Base-by-base conservation (phyloP, 2,797 vertebrate species). In the Poecilia wingei region DNA sequence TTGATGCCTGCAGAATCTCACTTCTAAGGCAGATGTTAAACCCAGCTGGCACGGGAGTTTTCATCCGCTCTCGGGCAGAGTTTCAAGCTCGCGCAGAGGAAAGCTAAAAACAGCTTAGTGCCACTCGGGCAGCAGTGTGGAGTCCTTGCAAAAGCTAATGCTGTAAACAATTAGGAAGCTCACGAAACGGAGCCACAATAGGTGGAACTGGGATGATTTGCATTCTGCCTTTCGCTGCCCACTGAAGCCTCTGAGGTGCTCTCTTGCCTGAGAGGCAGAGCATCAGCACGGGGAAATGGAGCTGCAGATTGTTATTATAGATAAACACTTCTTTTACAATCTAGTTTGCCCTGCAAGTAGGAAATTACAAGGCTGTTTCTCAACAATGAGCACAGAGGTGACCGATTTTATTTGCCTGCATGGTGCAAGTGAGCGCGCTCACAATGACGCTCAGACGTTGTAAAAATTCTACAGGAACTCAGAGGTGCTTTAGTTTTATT, bases 301-400 rank as follows among this genome's bases (percentile, higher is more conserved):
- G 88, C 89, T 90, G 36, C 74, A 93, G 94, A 95, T 96, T 89
- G 89, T 93, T 94, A 94, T 95, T 95, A 94, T 92, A 95, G 95
- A 95, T 95, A 93, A 94, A 92, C 86, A 86, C 92, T 89, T 90
- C 80, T 53, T 82, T 83, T 79, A 79, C 72, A 14, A 85, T 91
- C 86, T 80, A 85, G 75, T 89, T 88, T 84, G 80, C 84, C 77
- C 86, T 79, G 86, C 77, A 33, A 88, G 86, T 77, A 70, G 90
- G 85, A 92, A 93, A 95, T 94, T 90, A 94, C 92, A 91, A 89
- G 76, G 76, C 82, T 86, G 90, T 75, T 84, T 85, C 84, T 90
- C 82, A 86, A 90, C 90, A 88, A 86, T 92, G 87, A 90, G 86
- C 82, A 47, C 72, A 25, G 74, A 87, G 87, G 84, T 28, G 79